These are phyloP conservation scores for Pleuronectes platessa DNA, from an alignment of 2,113 vertebrate species.

Conservation along the genomic window DNA sequence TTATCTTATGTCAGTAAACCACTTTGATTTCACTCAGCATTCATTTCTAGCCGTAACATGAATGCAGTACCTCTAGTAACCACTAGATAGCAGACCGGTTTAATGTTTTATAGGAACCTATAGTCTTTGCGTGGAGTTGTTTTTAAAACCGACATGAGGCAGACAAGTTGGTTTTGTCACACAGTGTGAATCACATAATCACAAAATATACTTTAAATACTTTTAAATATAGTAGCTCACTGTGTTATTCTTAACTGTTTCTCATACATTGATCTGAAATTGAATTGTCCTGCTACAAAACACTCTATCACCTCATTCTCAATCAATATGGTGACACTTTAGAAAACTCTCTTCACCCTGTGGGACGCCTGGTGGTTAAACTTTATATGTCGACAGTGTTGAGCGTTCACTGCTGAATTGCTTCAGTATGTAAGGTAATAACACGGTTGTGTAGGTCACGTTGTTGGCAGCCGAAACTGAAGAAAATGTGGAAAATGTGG, in stretches of 20 bases:
- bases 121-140: neutral
- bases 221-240: neutral
- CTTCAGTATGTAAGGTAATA: slow-evolving; percentile 15
- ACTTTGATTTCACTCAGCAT: neutral
- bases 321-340: neutral
- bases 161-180: neutral
- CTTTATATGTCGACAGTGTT: neutral
- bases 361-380: neutral
- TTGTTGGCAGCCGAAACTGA: neutral
- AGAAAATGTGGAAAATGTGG: slow-evolving; percentile 10
- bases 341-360: neutral
- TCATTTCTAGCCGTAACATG: neutral
- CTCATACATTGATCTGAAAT: neutral
- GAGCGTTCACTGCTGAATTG: slow-evolving; percentile 20
- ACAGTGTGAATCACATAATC: neutral
- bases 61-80: slow-evolving; percentile 8
- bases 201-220: neutral
- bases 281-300: neutral
- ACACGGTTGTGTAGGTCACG: slow-evolving; percentile 6
- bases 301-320: neutral
- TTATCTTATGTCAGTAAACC: neutral
- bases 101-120: neutral
- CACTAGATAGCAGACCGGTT: slow-evolving; percentile 62
- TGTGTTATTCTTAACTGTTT: neutral
- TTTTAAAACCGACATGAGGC: neutral